Conservation (phyloP, 2,888 invertebrate genomes). For the Crioceris asparagi region DNA sequence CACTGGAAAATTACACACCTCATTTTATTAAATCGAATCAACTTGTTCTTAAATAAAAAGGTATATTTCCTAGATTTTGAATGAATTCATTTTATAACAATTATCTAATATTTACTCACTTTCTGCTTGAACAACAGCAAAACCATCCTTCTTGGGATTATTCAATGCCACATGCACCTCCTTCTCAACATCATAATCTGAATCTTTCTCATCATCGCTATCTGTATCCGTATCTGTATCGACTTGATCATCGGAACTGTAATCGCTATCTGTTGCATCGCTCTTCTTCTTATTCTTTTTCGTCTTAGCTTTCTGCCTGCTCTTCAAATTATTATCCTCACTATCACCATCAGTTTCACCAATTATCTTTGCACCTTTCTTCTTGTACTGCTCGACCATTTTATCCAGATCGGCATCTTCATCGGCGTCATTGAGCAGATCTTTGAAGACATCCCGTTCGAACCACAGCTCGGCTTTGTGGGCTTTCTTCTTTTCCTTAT, state of each 20-base stretch:
- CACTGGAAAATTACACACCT: too few relatives aligned
- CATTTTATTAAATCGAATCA: too few relatives aligned
- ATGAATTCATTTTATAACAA: too few relatives aligned
- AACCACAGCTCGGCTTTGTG: slow-evolving; percentile 82
- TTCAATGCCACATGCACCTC: slow-evolving; percentile 26
- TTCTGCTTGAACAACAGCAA: slow-evolving; percentile 54
- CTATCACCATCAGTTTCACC: slow-evolving; percentile 39
- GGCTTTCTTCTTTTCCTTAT: slow-evolving; percentile 59
- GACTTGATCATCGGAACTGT: slow-evolving; percentile 29
- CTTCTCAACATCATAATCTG: slow-evolving; percentile 42
- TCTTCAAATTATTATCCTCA: slow-evolving; percentile 20
- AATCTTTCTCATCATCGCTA: slow-evolving; percentile 23
- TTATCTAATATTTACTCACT: neutral
- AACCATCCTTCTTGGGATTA: slow-evolving; percentile 46
- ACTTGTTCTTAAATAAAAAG: too few relatives aligned
- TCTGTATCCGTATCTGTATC: slow-evolving; percentile 24
- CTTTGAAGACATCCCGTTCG: slow-evolving; percentile 72
- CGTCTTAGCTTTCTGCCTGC: slow-evolving; percentile 15
- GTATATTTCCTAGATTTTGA: neutral
- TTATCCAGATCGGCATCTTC: slow-evolving; percentile 80
- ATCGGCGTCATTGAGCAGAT: slow-evolving; percentile 70
- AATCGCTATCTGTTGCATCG: slow-evolving; percentile 26
- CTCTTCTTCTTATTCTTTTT: slow-evolving; percentile 11
- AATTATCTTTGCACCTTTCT: slow-evolving; percentile 51
- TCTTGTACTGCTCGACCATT: slow-evolving; percentile 58